Percentiles rank a stretch among this genome's conserved stretches.
Evolutionary conservation across 2,888 invertebrate species (phyloP).

Genomic region (Pheosia tremula): DNA sequence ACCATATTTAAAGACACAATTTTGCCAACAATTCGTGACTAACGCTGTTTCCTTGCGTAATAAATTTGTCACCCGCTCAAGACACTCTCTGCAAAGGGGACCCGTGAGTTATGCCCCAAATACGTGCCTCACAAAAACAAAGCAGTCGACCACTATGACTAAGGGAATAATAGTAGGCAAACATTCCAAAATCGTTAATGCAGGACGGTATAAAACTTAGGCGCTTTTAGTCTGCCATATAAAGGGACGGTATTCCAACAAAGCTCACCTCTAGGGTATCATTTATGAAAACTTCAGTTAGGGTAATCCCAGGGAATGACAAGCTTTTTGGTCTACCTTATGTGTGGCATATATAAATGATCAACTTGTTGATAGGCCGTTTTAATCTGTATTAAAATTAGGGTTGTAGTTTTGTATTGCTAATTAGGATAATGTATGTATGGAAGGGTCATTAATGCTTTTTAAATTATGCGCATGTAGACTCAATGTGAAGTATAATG

Average conservation of each 20-base stretch:
- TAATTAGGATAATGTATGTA: neutral
- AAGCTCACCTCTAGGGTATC: neutral
- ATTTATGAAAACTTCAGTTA: no score
- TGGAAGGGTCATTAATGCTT: neutral
- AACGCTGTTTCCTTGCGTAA: slow-evolving; percentile 29
- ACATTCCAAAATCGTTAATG: slow-evolving; percentile 2
- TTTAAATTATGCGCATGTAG: neutral
- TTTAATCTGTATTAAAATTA: neutral
- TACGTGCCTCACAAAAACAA: slow-evolving; percentile 36
- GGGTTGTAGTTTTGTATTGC: neutral
- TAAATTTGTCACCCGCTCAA: slow-evolving; percentile 39
- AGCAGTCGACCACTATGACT: slow-evolving; percentile 22
- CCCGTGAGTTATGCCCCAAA: slow-evolving; percentile 34
- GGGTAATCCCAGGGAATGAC: no score
- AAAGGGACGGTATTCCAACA: neutral
- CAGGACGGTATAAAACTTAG: neutral
- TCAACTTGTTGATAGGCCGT: no score
- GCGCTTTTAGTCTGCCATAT: neutral
- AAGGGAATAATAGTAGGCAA: neutral
- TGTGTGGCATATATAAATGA: no score
- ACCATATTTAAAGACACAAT: slow-evolving; percentile 24
- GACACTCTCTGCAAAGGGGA: slow-evolving; percentile 35
- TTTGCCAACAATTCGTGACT: slow-evolving; percentile 23
- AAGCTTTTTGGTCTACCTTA: no score
- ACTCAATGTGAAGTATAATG: no score